Base-by-base conservation (phyloP, 2,888 invertebrate species). In the Ornithoptera priamus region DNA sequence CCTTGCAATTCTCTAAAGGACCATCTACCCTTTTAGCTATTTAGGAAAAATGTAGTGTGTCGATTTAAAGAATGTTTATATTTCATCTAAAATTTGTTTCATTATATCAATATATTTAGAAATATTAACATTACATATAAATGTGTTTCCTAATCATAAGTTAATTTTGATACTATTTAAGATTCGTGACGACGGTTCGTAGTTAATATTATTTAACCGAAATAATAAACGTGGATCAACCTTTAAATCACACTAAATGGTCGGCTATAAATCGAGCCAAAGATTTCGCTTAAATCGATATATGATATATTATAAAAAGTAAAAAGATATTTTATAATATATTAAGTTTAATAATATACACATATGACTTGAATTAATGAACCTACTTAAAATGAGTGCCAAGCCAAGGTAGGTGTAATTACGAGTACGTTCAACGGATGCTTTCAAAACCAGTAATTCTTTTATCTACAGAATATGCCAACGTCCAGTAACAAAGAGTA, bases 351-450 rank as follows among this genome's bases (percentile, higher is more conserved):
- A 50, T 50, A 50, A 17, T 5, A 17, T 5, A 53, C 15, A 15
- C 5, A 30, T 30, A 46, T 46, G 15, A 3, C 15, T 46, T 53
- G 6, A 7, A n/a, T 53, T n/a, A 53, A 5, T n/a, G 18, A 18
- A 53, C 53, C 6, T n/a, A 53, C 18, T n/a, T n/a, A 50, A 18
- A 50, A 6, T n/a, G 10, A n/a, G 53, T 18, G n/a, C 53, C n/a
- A 53, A 53, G 7, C n/a, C 18, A 53, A 53, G 5, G 53, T 15
- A 18, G 12, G n/a, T n/a, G 18, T 53, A 53, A 0, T 24, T 67
- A 62, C 64, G 59, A 68, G 64, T 64, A 61, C 56, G 20, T 68
- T 39, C 60, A 42, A 36, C 59, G 39, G 64, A 63, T 20, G 36
- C 36, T 22, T 68, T 65, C 22, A 20, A 60, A 59, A 36, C 17